Base-by-base conservation (phyloP, 2,888 invertebrate genomes). In the Pediacus dermestoides region DNA sequence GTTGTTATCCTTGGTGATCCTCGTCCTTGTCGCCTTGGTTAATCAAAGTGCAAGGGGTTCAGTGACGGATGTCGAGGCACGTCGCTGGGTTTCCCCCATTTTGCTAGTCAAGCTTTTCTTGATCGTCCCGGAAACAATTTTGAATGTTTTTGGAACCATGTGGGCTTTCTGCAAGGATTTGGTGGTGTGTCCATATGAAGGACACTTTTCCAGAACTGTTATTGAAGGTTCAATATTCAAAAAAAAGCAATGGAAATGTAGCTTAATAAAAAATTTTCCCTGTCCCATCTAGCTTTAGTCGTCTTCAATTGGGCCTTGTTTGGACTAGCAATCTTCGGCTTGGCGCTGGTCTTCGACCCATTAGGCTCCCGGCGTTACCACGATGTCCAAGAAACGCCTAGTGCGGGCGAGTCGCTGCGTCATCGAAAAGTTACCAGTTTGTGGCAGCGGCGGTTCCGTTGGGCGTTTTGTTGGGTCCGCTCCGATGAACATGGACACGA, bases 311-410 rank as follows among this genome's bases (percentile, higher is more conserved):
- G 89, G 89, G 78, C 84, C 11, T 76, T 88, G 33, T 76, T 88
- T 36, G 80, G 81, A 1, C 71, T 85, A 7, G 81, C 85, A 2
- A 70, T 88, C 14, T 78, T 88, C 53, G 86, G 85, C 0, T 72
- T 89, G 28, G 81, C 83, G 27, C 72, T 89, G 67, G 81, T 88
- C 30, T 89, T 90, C 65, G 90, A 90, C 64, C 89, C 89, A 0
- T 68, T 89, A 46, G 88, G 88, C 2, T 81, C 81, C 0, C 74
- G 66, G 10, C 55, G 75, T 54, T 79, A 80, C 51, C 78, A 79
- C 10, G 77, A 78, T 51, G 73, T 77, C 62, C 75, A 77, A 50
- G 79, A 80, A 54, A 78, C 79, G 1, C 78, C 78, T 3, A 63
- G 64, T 21, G 57, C 58, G 16, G 77, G 78, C 48, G 82, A 81